Evolutionary conservation across 2,113 vertebrate genomes (phyloP).

Genomic region (Gymnorhina tibicen): DNA sequence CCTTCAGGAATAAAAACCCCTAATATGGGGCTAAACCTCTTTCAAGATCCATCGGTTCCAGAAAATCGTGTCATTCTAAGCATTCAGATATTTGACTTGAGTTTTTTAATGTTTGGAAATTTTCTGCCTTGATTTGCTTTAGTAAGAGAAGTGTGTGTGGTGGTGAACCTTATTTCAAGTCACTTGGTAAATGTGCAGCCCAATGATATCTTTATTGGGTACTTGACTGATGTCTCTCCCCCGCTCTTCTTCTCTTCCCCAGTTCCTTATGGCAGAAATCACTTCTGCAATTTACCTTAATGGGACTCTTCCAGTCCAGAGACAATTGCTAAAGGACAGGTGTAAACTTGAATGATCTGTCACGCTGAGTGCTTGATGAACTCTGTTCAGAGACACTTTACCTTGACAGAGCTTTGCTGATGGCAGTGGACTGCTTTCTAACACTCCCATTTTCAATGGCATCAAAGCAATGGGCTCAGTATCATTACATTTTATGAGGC

Average conservation of each 20-base stretch:
- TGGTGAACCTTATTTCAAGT: not conserved
- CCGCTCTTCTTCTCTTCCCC: not conserved
- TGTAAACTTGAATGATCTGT: not conserved
- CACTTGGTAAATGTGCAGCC: not conserved
- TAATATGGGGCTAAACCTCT: not conserved
- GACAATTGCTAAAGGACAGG: not conserved
- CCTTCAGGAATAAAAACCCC: not conserved
- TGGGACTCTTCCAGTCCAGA: not conserved
- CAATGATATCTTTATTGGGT: not conserved
- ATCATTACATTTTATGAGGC: not conserved
- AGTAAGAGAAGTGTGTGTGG: not conserved
- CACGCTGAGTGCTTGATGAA: not conserved
- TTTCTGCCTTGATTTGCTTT: not conserved
- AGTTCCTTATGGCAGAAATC: not conserved
- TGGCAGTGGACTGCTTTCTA: not conserved
- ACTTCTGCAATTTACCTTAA: not conserved
- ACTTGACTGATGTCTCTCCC: not conserved
- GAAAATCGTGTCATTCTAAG: not conserved
- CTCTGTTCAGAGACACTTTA: not conserved
- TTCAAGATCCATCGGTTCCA: not conserved
- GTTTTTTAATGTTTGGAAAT: not conserved
- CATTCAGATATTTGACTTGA: not conserved
- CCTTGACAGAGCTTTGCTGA: not conserved
- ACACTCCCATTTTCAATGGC: not conserved
- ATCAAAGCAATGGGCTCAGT: not conserved